Percentiles rank a stretch among this genome's conserved stretches.
Evolutionary conservation across 2,113 vertebrate species (phyloP).

Genomic region (Heteronetta atricapilla): DNA sequence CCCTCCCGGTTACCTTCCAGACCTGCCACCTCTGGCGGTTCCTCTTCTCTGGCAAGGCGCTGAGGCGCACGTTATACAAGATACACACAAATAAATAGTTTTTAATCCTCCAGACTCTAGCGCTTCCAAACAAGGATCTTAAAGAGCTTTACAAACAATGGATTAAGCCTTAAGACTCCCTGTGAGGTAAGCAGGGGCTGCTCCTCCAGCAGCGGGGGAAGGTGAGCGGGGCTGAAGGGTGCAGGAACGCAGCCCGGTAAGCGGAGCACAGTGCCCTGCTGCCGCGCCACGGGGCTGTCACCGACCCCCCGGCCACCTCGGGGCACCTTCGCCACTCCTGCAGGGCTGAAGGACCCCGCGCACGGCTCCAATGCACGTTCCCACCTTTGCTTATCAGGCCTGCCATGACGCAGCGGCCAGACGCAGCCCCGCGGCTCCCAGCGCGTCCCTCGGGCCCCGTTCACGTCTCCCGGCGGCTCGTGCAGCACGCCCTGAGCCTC

Average conservation of each 20-base stretch:
- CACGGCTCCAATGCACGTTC: neutral
- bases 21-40: neutral
- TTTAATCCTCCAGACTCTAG: slow-evolving; percentile 64
- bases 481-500: too few species aligned
- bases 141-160: slow-evolving; percentile 70
- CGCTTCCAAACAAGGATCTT: slow-evolving; percentile 55
- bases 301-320: accelerated
- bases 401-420: neutral
- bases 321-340: neutral
- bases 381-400: neutral
- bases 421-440: too few species aligned
- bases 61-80: slow-evolving; percentile 38
- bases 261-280: neutral
- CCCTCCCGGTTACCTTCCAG: neutral
- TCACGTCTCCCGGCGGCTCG: neutral
- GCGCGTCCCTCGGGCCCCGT: accelerated
- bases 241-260: neutral
- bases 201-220: neutral
- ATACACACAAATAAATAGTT: slow-evolving; percentile 60
- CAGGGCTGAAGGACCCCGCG: accelerated
- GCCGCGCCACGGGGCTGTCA: accelerated
- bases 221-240: neutral
- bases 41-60: neutral
- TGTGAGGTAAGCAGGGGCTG: neutral
- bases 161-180: slow-evolving; percentile 56